Base-by-base conservation (phyloP, 1,140 invertebrate genomes). In the Chrysoperla carnea region DNA sequence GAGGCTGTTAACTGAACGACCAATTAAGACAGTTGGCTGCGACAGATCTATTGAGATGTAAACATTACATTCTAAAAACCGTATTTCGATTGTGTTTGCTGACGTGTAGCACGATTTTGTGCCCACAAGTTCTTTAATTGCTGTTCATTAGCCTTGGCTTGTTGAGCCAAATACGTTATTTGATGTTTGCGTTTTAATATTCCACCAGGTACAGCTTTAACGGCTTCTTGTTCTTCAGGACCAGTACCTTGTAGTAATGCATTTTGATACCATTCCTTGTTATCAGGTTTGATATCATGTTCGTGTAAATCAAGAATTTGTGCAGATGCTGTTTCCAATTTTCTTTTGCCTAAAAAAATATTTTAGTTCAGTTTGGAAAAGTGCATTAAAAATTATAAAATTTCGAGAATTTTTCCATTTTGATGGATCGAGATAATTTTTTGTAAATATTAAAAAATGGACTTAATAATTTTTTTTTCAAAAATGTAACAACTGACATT, bases 91-190 rank as follows among this genome's bases (percentile, higher is more conserved):
- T 72, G 72, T 13, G 78, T 76, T 50, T 80, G 75, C 55, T 70
- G 62, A 43, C 71, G 69, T 6, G 72, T 73, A 52, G 72, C 57
- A 50, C 69, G 67, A 51, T 79, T 82, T 45, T 72, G 62, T 9
- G 80, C 70, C 80, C 80, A 83, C 46, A 77, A 69, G 55, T 83
- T 83, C 56, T 83, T 79, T 9, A 84, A 57, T 54, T 81, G 77
- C 38, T 81, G 46, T 57, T 84, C 81, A 57, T 78, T 69, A 40
- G 76, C 78, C 55, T 83, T 83, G 9, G 81, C 81, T 68, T 79
- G 76, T 52, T 73, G 75, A 15, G 81, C 81, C n/a, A 84, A 61
- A 53, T 82, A 83, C 0, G 78, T 82, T 45, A 84, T 84, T 59
- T 84, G 81, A 63, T 84, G 78, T 56, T 83, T 83, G n/a, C 31